Evolutionary conservation across 2,113 vertebrate genomes (phyloP).

Genomic region (Silurus asotus): DNA sequence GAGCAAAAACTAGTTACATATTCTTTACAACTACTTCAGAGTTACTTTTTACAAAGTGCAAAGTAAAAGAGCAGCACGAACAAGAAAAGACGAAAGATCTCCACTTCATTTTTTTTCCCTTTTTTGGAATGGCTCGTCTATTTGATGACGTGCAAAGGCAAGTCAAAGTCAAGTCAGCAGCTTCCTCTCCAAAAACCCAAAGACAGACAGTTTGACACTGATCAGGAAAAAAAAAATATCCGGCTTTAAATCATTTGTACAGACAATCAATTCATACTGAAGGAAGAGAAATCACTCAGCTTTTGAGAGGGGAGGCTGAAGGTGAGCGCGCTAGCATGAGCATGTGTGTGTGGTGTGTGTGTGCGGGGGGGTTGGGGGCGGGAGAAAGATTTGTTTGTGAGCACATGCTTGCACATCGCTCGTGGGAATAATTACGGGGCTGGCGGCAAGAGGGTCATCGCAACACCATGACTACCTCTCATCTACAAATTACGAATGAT

Average conservation of each 20-base stretch:
- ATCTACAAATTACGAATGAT: conserved; percentile 50
- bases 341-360: neutral
- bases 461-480: conserved; percentile 55
- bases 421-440: conserved; percentile 52
- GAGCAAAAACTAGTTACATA: neutral
- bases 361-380: neutral
- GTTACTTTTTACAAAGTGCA: neutral
- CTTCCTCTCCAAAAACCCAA: conserved; percentile 40
- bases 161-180: conserved; percentile 50
- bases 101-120: conserved; percentile 30
- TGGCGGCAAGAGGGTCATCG: conserved; percentile 48
- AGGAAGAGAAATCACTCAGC: neutral
- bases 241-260: neutral
- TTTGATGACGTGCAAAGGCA: conserved; percentile 39
- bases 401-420: conserved; percentile 34
- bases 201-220: conserved; percentile 39
- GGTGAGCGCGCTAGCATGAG: conserved; percentile 30
- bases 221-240: neutral
- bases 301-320: conserved; percentile 19
- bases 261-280: neutral
- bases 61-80: neutral
- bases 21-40: neutral
- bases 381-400: conserved; percentile 41
- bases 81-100: neutral
- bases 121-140: conserved; percentile 48